Conservation (phyloP, 2,113 vertebrate genomes). For the Phoxinus phoxinus region DNA sequence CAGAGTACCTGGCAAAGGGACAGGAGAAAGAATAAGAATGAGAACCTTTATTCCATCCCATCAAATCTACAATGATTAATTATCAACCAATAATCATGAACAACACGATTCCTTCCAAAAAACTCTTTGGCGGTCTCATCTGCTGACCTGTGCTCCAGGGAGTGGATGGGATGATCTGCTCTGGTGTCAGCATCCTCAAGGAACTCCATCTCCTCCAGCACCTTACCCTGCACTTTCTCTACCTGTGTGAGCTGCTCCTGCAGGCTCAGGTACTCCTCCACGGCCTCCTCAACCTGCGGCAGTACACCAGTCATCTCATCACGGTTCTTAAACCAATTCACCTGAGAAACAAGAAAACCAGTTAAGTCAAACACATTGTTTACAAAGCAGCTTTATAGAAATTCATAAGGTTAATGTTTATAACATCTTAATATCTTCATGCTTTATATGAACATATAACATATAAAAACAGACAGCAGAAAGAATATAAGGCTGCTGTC, state of each 20-base stretch:
- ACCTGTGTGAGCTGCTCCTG: constrained; percentile 89
- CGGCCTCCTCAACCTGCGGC: constrained; percentile 88
- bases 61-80: background rate
- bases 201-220: constrained; percentile 90
- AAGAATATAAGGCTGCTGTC: no score
- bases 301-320: constrained; percentile 94
- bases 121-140: background rate
- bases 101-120: background rate
- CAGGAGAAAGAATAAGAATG: background rate
- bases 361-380: background rate
- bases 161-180: constrained; percentile 87
- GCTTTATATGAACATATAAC: background rate
- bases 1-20: constrained; percentile 84
- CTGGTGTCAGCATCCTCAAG: constrained; percentile 91
- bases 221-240: constrained; percentile 88
- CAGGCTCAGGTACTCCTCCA: constrained; percentile 90
- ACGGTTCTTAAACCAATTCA: constrained; percentile 99
- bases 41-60: background rate
- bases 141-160: constrained; percentile 89
- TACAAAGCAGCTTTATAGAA: background rate
- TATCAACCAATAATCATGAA: background rate
- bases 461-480: no score
- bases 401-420: background rate
- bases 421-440: background rate
- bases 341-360: constrained; percentile 71